Percentiles rank a stretch among this genome's conserved stretches.
phyloP scores from a whole-genome alignment of 2,113 vertebrate genomes.

The Gymnogyps californianus region DNA sequence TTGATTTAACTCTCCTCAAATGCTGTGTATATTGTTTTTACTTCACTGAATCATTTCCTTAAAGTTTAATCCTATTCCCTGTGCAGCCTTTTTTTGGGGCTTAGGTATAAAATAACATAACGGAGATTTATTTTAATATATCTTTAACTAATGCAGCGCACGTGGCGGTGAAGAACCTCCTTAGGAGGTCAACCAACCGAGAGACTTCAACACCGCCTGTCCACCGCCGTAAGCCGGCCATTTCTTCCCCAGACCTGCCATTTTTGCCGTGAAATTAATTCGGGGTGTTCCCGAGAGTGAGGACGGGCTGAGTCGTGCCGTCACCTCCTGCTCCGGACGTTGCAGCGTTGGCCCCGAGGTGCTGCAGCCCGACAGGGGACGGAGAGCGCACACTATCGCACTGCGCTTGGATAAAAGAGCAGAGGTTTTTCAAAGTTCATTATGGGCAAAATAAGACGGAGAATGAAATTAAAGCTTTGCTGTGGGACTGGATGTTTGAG shows the following conservation, averaged over 20 bases:
- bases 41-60: constrained; percentile 5
- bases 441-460: neutral
- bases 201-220: neutral
- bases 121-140: neutral
- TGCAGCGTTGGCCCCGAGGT: neutral
- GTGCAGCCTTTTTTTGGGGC: neutral
- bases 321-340: neutral
- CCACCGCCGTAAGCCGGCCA: neutral
- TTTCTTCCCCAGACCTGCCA: neutral
- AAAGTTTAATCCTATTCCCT: constrained; percentile 9
- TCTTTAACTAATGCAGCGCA: neutral
- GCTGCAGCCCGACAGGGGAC: neutral
- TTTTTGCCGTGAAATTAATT: neutral
- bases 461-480: constrained; percentile 55
- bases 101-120: constrained; percentile 8
- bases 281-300: neutral
- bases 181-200: neutral
- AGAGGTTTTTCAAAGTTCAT: constrained; percentile 18
- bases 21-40: neutral
- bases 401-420: neutral
- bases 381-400: fast-evolving
- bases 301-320: neutral
- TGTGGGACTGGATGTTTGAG: constrained; percentile 25
- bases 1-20: constrained; percentile 5
- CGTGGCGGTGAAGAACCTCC: neutral